Evolutionary conservation across 2,888 invertebrate genomes (phyloP), one percentile per base, ranked within the genome.

Genomic region (Phlogophora meticulosa): DNA sequence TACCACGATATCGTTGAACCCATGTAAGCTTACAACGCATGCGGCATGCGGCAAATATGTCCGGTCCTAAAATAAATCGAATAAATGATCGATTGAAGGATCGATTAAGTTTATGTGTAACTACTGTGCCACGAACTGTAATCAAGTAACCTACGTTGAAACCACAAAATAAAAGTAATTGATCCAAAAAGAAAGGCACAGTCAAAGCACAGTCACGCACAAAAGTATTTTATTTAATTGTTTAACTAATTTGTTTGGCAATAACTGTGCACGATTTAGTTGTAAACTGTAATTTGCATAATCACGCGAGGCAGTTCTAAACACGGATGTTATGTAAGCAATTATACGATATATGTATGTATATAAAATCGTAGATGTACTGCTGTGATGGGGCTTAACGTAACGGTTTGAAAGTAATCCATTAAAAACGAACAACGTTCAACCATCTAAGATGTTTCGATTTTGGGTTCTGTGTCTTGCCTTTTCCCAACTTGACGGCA

Each of bases 211-310:
- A 61, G 75, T 58, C 75, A 61, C 75, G 79, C 69, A 61, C 68
- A 42, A 40, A 78, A 58, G 36, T 74, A 67, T 67, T 73, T 61
- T 20, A 24, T 42, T 24, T 74, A 61, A 78, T 49, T 78, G 45
- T 40, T 51, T 52, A 40, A 45, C 48, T 53, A 53, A 74, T 66
- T 65, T 73, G 51, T 57, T 73, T 48, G n/a, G 20, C 34, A 73
- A 59, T 60, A 38, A 73, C 58, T 52, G 43, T 36, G 32, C 43
- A 52, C 67, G 52, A 64, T 73, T 60, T 43, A 66, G 42, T 60
- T 57, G 46, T 17, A 53, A 28, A 5, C 36, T 42, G n/a, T 49
- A 15, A 78, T 75, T 66, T 66, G 40, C 68, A 74, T 74, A 74
- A 65, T 46, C 42, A 48, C 43, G 52, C 36, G 32, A 63, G 9